Percentiles rank a stretch among this genome's conserved stretches.
Evolutionary conservation across 53 echinoderm and acorn worm genomes (phyloP).

Genomic region (Mesocentrotus franciscanus): DNA sequence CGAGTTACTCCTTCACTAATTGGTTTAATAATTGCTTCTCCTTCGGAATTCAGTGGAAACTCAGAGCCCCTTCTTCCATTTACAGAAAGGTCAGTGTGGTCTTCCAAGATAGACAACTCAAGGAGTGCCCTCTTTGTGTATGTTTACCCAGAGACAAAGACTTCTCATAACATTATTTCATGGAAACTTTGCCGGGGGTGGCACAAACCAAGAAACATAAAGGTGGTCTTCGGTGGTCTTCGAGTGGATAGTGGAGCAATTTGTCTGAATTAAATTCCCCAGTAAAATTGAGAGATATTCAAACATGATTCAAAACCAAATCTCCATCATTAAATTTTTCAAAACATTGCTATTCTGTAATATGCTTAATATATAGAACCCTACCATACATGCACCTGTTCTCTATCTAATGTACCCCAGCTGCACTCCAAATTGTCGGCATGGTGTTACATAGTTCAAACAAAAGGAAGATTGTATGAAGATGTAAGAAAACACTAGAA

Average conservation of each 20-base stretch:
- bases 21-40: constrained; percentile 4
- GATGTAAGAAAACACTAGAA: constrained; percentile 22
- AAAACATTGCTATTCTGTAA: not conserved
- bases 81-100: not conserved
- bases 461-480: constrained; percentile 43
- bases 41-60: not conserved
- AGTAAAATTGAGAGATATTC: constrained; percentile 37
- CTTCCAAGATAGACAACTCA: not conserved
- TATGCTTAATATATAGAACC: constrained; percentile 29
- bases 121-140: not conserved
- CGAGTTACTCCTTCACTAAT: not conserved
- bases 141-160: not conserved
- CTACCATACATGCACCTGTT: constrained; percentile 51
- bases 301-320: constrained; percentile 27
- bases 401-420: constrained; percentile 12
- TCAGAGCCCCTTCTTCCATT: not conserved
- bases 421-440: constrained; percentile 58
- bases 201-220: not conserved
- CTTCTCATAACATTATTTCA: not conserved
- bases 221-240: not conserved
- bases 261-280: constrained; percentile 31
- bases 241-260: constrained; percentile 4
- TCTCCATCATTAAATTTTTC: not conserved
- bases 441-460: constrained; percentile 34
- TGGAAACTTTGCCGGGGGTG: not conserved